phyloP scores from a whole-genome alignment of 2,888 invertebrate genomes.

The Helobdella robusta region DNA sequence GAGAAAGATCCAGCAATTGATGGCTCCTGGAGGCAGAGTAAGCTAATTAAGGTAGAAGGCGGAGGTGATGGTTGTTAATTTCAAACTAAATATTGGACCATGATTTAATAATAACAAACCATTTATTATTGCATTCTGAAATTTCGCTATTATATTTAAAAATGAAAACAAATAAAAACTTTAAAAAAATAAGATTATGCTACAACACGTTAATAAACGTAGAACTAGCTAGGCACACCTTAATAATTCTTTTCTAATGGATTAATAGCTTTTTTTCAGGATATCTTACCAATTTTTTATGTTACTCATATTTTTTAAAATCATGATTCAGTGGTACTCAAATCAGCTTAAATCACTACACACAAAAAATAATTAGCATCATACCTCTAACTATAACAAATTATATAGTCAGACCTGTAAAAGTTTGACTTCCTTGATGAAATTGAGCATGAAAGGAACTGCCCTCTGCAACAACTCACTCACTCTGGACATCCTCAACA shows the following conservation, averaged over 20 bases:
- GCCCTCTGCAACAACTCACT: conserved; percentile 78
- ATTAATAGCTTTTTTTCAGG: too few relatives aligned
- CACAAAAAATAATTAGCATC: too few relatives aligned
- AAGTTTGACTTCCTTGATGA: conserved; percentile 70
- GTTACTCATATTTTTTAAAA: too few relatives aligned
- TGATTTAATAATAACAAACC: background rate
- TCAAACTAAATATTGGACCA: background rate
- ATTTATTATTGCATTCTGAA: background rate
- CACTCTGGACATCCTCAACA: conserved; percentile 56
- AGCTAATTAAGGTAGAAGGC: too few relatives aligned
- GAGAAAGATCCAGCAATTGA: conserved; percentile 84
- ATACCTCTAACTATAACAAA: background rate
- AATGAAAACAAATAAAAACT: background rate
- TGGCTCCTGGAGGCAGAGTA: conserved; percentile 67
- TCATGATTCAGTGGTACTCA: too few relatives aligned
- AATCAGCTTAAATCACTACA: too few relatives aligned
- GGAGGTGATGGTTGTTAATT: background rate
- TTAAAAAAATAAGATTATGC: background rate
- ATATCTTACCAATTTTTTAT: too few relatives aligned
- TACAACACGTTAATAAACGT: too few relatives aligned
- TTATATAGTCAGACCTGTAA: conserved; percentile 56
- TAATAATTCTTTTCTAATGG: too few relatives aligned
- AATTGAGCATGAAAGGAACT: conserved; percentile 78
- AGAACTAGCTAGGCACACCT: too few relatives aligned
- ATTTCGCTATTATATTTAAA: background rate